Evolutionary conservation across 2,797 vertebrate species (phyloP), one percentile per base, ranked within the genome.

Genomic region (Bufotes viridis): DNA sequence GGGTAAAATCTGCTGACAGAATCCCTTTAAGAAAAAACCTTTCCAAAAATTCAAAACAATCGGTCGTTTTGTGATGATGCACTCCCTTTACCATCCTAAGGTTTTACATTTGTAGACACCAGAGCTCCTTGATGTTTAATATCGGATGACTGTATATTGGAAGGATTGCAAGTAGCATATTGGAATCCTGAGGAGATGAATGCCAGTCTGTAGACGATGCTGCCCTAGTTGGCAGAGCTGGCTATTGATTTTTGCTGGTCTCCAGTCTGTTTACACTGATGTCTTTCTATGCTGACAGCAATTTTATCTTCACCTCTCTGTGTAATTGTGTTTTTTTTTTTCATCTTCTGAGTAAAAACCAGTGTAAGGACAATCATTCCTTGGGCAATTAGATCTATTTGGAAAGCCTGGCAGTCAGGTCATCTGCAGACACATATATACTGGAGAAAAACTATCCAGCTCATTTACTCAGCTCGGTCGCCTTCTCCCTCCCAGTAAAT

Each of bases 201-300:
- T 75, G 24, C 80, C 20, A 63, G 61, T 20, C 61, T 11, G 22
- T 22, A 22, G 60, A 63, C 3, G 63, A 18, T 24, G n/a, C 63
- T 9, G 61, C 61, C 82, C 82, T 74, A 42, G 61, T 88, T 84
- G 51, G 74, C 82, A 81, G 76, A 81, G 51, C 29, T 67, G 42
- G 29, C 53, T 63, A 9, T 79, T 17, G 78, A 89, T 89, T 89
- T 82, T 85, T 29, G 74, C 80, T 75, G 20, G 34, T 49, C 72
- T 74, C 18, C 2, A 29, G 17, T 49, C 78, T 86, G 13, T 76
- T 69, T 89, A 82, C 60, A 55, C 80, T 34, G 76, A 81, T 85
- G 82, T 75, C 63, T 84, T 81, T 85, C 76, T 60, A 88, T n/a
- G 63, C 74, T 72, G 76, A 81, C 57, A 81, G 87, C 82, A 26